Percentiles rank a stretch among this genome's conserved stretches.
phyloP scores from a whole-genome alignment of 1,140 invertebrate genomes.

The Lucilia sericata region DNA sequence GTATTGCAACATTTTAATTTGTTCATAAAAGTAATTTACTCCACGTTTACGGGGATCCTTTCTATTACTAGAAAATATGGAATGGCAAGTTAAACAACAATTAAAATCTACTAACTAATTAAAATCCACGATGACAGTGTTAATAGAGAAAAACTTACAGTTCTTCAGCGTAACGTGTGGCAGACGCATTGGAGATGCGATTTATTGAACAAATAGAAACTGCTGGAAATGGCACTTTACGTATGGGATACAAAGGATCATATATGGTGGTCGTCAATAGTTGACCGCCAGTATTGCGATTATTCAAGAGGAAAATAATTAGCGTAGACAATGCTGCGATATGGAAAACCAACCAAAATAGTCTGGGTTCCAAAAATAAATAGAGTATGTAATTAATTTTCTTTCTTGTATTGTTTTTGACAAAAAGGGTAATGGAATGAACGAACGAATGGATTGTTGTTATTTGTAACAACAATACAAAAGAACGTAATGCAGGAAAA shows the following conservation, averaged over 20 bases:
- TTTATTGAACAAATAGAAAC: slow-evolving; percentile 73
- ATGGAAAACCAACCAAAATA: slow-evolving; percentile 70
- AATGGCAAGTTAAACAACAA: background rate
- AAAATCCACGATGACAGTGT: background rate
- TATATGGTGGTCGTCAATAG: slow-evolving; percentile 70
- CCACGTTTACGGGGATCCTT: slow-evolving; percentile 55
- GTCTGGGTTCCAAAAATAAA: slow-evolving; percentile 57
- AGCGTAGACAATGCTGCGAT: slow-evolving; percentile 69
- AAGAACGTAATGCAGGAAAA: background rate
- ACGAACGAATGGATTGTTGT: background rate
- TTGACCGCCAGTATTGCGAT: slow-evolving; percentile 68
- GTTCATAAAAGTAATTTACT: slow-evolving; percentile 52
- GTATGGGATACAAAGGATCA: slow-evolving; percentile 70
- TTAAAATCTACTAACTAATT: background rate
- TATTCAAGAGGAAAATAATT: slow-evolving; percentile 69
- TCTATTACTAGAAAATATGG: background rate
- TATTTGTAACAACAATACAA: background rate
- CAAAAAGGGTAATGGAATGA: background rate
- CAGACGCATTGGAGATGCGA: slow-evolving; percentile 70
- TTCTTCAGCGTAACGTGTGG: slow-evolving; percentile 67
- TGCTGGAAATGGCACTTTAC: slow-evolving; percentile 71
- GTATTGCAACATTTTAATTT: slow-evolving; percentile 52
- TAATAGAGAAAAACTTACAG: slow-evolving; percentile 63
- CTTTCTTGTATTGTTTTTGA: background rate
- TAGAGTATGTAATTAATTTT: slow-evolving; percentile 32